Percentiles rank a stretch among this genome's conserved stretches.
phyloP scores from a whole-genome alignment of 2,113 vertebrate genomes.

The Origma solitaria region DNA sequence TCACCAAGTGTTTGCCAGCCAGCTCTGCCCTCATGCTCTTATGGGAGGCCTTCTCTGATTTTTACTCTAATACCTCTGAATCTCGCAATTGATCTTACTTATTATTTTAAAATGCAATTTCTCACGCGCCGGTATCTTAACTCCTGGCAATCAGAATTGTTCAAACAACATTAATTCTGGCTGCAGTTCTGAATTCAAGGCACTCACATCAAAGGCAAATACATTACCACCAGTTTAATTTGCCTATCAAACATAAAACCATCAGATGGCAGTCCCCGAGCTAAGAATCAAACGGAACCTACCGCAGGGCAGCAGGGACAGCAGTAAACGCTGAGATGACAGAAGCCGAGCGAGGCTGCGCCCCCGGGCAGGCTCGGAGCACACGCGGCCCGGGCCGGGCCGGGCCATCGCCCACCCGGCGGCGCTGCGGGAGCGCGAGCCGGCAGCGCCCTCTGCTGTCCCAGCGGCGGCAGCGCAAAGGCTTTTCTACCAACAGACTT shows the following conservation, averaged over 20 bases:
- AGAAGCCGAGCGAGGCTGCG: neutral
- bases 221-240: neutral
- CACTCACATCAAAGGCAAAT: neutral
- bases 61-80: neutral
- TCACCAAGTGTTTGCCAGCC: neutral
- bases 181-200: neutral
- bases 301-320: no score
- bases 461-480: neutral
- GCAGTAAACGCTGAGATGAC: accelerated
- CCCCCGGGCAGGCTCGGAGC: neutral
- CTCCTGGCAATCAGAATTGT: neutral
- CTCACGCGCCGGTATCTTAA: neutral
- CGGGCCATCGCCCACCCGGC: neutral
- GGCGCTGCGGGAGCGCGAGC: neutral
- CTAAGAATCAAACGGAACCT: neutral
- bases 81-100: accelerated
- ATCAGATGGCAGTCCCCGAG: neutral
- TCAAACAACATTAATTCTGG: neutral
- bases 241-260: neutral
- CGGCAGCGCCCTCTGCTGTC: neutral
- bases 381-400: neutral
- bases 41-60: neutral
- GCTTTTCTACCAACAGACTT: no score
- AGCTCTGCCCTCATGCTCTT: neutral
- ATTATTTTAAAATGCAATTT: neutral